phyloP scores from a whole-genome alignment of 2,888 invertebrate species.

The Shargacucullia verbasci region DNA sequence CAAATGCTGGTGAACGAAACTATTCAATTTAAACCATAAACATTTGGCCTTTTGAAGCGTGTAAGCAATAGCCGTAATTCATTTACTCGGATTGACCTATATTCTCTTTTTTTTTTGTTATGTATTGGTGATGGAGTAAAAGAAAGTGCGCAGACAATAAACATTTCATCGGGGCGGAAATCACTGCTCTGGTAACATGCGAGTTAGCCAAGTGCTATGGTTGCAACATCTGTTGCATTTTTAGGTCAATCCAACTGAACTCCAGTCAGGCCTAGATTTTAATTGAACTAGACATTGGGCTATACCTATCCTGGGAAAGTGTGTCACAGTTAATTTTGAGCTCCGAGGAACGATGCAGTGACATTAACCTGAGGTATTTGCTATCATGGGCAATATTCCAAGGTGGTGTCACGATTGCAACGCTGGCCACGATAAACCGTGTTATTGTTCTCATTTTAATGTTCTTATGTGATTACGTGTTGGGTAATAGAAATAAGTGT shows the following conservation, averaged over 20 bases:
- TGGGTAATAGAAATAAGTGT: conserved; percentile 1
- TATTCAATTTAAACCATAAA: not conserved
- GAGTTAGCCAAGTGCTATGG: conserved; percentile 42
- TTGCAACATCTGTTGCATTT: conserved; percentile 44
- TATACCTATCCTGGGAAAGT: conserved; percentile 67
- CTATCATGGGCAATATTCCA: conserved; percentile 75
- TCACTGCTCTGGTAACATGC: conserved; percentile 31
- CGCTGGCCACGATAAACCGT: conserved; percentile 36
- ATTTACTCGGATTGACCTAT: conserved; percentile 44
- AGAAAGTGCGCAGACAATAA: conserved; percentile 51
- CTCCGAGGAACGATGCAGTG: conserved; percentile 60
- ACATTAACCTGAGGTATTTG: conserved; percentile 61
- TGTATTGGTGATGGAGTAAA: conserved; percentile 38
- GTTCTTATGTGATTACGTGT: conserved; percentile 29
- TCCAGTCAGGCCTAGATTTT: conserved; percentile 23
- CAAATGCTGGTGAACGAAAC: too few relatives aligned
- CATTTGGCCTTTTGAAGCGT: conserved; percentile 8
- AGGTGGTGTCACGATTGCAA: conserved; percentile 62
- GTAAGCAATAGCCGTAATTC: conserved; percentile 19
- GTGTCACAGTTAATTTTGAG: conserved; percentile 68
- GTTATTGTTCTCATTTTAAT: conserved; percentile 43
- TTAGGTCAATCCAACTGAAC: conserved; percentile 13
- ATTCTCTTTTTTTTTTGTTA: too few relatives aligned
- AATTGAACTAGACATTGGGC: conserved; percentile 84
- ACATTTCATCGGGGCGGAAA: conserved; percentile 58